Conservation (phyloP, 1,140 invertebrate species). For the Drosophila ambigua region DNA sequence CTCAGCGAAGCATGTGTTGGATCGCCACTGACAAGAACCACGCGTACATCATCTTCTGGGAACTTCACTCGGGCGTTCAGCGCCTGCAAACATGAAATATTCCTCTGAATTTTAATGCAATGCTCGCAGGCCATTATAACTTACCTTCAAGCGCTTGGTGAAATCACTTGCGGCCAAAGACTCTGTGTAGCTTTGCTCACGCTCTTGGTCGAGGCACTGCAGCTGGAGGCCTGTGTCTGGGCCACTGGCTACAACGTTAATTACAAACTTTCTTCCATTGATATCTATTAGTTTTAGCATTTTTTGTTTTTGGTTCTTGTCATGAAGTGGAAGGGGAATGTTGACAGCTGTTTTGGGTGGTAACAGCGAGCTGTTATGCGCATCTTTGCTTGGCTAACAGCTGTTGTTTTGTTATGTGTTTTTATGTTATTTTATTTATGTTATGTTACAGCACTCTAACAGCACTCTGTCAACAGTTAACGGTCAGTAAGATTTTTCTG, state of each 20-base stretch:
- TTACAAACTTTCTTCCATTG: neutral
- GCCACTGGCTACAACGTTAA: neutral
- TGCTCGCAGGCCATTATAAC: neutral
- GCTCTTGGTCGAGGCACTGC: conserved; percentile 5
- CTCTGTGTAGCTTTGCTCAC: conserved; percentile 17
- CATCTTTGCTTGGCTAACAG: too few species aligned
- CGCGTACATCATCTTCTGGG: conserved; percentile 30
- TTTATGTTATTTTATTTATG: too few species aligned
- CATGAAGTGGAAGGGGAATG: too few species aligned
- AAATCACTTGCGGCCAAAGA: neutral
- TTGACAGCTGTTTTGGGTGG: too few species aligned
- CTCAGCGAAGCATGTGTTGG: conserved; percentile 1
- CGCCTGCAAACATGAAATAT: conserved; percentile 15
- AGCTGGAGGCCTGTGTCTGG: conserved; percentile 7
- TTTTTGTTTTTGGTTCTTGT: too few species aligned
- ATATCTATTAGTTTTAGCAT: conserved; percentile 16
- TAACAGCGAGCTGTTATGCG: too few species aligned
- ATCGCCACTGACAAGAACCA: conserved; percentile 4
- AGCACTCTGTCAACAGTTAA: too few species aligned
- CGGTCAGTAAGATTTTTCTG: too few species aligned
- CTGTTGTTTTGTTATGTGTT: too few species aligned
- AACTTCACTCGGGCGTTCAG: conserved; percentile 64
- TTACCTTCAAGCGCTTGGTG: conserved; percentile 36
- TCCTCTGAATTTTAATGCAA: neutral
- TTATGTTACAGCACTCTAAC: too few species aligned